Conservation (phyloP, 2,113 vertebrate species). For the Vulpes lagopus region DNA sequence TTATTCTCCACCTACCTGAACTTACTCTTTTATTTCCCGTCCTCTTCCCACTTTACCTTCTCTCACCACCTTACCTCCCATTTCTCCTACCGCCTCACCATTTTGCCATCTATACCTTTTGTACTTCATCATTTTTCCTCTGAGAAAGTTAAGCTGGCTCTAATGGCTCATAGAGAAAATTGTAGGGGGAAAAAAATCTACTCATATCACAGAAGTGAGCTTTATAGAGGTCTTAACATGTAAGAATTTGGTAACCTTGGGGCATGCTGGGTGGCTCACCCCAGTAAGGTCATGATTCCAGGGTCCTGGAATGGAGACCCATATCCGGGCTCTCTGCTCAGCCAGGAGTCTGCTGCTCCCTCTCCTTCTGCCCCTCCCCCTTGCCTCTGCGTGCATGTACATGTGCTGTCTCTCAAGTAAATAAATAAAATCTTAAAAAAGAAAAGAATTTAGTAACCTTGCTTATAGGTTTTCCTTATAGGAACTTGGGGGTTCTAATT, state of each 20-base stretch:
- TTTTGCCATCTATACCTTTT: neutral
- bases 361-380: too few relatives aligned
- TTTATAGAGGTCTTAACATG: conserved; percentile 30
- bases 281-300: too few relatives aligned
- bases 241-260: neutral
- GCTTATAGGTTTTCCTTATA: neutral
- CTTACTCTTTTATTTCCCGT: neutral
- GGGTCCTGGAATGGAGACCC: too few relatives aligned
- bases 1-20: neutral
- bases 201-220: conserved; percentile 16
- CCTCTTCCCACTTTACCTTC: neutral
- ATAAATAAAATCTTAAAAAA: too few relatives aligned
- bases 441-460: neutral
- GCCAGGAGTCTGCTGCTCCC: too few relatives aligned
- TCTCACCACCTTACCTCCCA: neutral
- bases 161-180: neutral
- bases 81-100: neutral
- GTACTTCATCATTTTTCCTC: neutral
- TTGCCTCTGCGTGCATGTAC: too few relatives aligned
- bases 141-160: neutral
- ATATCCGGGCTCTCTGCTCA: too few relatives aligned
- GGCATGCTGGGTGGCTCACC: too few relatives aligned
- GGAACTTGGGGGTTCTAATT: neutral
- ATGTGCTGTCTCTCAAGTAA: too few relatives aligned
- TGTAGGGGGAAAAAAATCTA: neutral